Percentiles rank a stretch among this genome's conserved stretches.
These are phyloP conservation scores for Macropus fuliginosus DNA, from an alignment of 2,797 vertebrate species.

Conservation along the genomic window DNA sequence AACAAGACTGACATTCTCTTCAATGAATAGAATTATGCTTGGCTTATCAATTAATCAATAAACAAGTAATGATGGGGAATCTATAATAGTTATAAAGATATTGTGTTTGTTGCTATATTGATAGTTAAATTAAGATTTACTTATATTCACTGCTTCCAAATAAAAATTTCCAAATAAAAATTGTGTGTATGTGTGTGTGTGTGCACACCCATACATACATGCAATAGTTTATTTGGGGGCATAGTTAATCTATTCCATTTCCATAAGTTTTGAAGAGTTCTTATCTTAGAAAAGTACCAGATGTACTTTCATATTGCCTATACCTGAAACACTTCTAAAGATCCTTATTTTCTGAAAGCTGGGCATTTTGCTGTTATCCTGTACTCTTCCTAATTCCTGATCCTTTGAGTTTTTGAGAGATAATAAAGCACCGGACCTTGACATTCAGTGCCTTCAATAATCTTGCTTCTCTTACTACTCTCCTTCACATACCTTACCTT, in stretches of 20 bases:
- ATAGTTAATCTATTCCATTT: background rate
- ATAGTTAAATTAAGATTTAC: constrained; percentile 17
- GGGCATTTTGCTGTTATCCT: background rate
- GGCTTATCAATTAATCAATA: background rate
- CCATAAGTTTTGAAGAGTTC: background rate
- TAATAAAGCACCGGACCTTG: background rate
- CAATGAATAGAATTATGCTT: background rate
- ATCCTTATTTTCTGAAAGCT: background rate
- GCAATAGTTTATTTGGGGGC: background rate
- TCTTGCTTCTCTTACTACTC: background rate
- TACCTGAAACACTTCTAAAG: constrained; percentile 7
- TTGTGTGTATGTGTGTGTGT: background rate
- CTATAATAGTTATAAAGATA: background rate
- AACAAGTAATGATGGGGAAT: background rate
- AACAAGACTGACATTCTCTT: background rate
- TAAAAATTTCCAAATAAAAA: constrained; percentile 40
- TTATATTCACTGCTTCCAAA: constrained; percentile 6
- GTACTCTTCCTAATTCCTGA: background rate
- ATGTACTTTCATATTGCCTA: background rate
- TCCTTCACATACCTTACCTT: background rate
- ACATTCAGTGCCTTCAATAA: background rate
- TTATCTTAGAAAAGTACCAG: constrained; percentile 29
- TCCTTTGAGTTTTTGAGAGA: constrained; percentile 32
- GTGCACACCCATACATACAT: background rate
- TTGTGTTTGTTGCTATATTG: background rate